Evolutionary conservation across 1,140 invertebrate genomes (phyloP).

Genomic region (Cotesia glomerata): DNA sequence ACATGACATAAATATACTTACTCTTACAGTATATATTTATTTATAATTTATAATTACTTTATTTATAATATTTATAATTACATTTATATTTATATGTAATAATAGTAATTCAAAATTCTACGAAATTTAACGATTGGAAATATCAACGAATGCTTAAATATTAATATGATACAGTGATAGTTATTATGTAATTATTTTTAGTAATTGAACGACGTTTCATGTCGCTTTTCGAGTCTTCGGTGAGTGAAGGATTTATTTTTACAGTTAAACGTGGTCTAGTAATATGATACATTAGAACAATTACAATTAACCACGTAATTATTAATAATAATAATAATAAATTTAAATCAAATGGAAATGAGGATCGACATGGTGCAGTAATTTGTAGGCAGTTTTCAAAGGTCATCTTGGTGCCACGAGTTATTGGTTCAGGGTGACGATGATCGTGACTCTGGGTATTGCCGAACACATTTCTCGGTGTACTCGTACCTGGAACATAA

Average conservation of each 20-base stretch:
- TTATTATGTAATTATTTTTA: conserved; percentile 15
- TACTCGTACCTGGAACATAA: conserved; percentile 32
- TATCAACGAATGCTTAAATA: conserved; percentile 20
- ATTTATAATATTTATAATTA: conserved; percentile 1
- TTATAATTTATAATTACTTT: conserved; percentile 3
- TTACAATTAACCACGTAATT: neutral
- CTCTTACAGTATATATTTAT: neutral
- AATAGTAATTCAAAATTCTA: conserved; percentile 19
- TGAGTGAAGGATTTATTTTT: too few relatives aligned
- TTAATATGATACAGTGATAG: conserved; percentile 23
- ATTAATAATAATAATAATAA: neutral
- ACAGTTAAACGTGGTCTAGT: too few relatives aligned
- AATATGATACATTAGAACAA: neutral
- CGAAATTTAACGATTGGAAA: conserved; percentile 26
- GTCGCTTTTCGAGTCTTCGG: conserved; percentile 1
- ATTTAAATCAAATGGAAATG: neutral
- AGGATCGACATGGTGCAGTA: neutral
- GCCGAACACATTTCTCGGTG: conserved; percentile 18
- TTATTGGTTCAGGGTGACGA: conserved; percentile 17
- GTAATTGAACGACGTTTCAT: conserved; percentile 17
- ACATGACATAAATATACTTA: neutral
- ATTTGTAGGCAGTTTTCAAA: conserved; percentile 22
- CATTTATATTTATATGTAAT: conserved; percentile 2
- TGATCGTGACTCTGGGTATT: conserved; percentile 8
- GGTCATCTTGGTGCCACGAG: neutral